Evolutionary conservation across 2,888 invertebrate genomes (phyloP).

Genomic region (Steromphala cineraria): DNA sequence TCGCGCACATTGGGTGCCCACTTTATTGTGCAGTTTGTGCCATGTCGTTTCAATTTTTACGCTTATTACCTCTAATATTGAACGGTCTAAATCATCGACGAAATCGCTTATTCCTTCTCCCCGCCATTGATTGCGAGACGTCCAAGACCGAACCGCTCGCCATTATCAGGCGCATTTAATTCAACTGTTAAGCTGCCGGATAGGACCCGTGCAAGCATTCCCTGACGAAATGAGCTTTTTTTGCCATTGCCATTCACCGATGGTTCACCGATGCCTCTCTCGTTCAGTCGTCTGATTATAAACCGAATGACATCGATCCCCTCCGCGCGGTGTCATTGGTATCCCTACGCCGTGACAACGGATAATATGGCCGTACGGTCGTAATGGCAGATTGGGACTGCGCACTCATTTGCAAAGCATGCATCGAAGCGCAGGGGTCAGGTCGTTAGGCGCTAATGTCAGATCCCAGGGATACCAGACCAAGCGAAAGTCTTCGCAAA

Average conservation of each 20-base stretch:
- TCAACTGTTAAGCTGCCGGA: slow-evolving; percentile 35
- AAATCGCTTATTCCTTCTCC: slow-evolving; percentile 28
- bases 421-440: slow-evolving; percentile 17
- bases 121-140: slow-evolving; percentile 26
- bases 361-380: background rate
- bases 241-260: slow-evolving; percentile 23
- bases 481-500: slow-evolving; percentile 6
- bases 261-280: slow-evolving; percentile 5
- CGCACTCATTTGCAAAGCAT: slow-evolving; percentile 18
- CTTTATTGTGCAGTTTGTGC: slow-evolving; percentile 16
- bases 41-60: slow-evolving; percentile 33
- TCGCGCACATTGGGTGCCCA: background rate
- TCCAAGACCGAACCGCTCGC: slow-evolving; percentile 28
- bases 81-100: slow-evolving; percentile 29
- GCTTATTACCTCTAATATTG: slow-evolving; percentile 31
- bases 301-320: slow-evolving; percentile 15
- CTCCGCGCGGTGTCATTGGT: slow-evolving; percentile 15
- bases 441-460: slow-evolving; percentile 17
- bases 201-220: slow-evolving; percentile 27
- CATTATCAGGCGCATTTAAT: slow-evolving; percentile 37
- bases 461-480: slow-evolving; percentile 1
- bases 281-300: slow-evolving; percentile 7
- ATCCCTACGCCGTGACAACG: slow-evolving; percentile 19
- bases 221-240: slow-evolving; percentile 34
- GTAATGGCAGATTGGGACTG: slow-evolving; percentile 13